Base-by-base conservation (phyloP, 2,888 invertebrate genomes). In the Noctua janthe region DNA sequence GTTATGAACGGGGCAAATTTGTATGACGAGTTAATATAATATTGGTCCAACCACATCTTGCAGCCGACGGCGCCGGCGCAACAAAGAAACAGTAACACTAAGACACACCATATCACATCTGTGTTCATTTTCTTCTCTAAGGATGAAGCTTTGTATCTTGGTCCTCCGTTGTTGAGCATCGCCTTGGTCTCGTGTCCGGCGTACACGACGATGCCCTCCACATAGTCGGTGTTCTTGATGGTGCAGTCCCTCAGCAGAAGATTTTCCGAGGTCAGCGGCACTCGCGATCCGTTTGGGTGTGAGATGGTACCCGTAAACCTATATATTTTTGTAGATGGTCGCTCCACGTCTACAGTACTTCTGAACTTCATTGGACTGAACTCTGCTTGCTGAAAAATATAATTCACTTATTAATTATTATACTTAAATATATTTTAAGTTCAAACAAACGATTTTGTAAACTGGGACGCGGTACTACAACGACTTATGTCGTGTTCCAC, bases 151-250 rank as follows among this genome's bases (percentile, higher is more conserved):
- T 99, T 99, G 96, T 98, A 99, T 71, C 99, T 97, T 81, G 99
- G 99, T 69, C 99, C 99, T 88, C 99, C 99, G 95, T 99, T 99
- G 96, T 99, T 99, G 85, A 99, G 97, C 99, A 99, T 99, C 35
- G 99, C 99, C 96, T 99, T 99, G 29, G 99, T 99, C 97, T 99
- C 99, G 95, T 99, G 99, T 81, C 99, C 98, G 87, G 99, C 99
- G 97, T 99, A 99, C 76, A 99, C 98, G 73, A 99, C 99, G 93
- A 99, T 98, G 80, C 99, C 99, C 94, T 99, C 99, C 66, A 99
- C 98, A 94, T 98, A 99, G 95, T 99, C 99, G 17, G 99, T 99
- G 95, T 99, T 99, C 97, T 99, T 99, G 90, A 99, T 97, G 88
- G 98, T 98, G 95, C 99, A 99, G 94, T 99, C 99, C 92, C 99